Conservation (phyloP, 2,113 vertebrate species). For the Gambusia affinis region DNA sequence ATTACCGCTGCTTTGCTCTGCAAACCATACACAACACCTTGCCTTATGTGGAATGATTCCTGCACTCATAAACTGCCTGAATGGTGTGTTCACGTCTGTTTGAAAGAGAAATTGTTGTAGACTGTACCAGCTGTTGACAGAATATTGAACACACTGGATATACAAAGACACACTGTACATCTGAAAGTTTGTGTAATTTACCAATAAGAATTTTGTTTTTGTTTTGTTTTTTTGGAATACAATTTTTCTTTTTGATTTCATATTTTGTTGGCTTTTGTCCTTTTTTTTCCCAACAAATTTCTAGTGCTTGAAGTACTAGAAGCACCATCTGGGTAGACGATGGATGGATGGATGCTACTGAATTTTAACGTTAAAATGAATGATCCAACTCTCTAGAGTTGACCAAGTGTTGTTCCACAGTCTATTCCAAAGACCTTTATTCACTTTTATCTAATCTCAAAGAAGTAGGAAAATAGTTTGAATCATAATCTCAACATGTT, state of each 20-base stretch:
- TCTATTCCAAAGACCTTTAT: too few relatives aligned
- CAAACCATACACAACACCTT: slow-evolving; percentile 47
- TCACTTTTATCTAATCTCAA: too few relatives aligned
- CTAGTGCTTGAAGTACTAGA: neutral
- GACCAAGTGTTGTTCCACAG: too few relatives aligned
- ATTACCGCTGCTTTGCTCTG: slow-evolving; percentile 34
- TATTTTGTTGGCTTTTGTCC: neutral
- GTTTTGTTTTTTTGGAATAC: neutral
- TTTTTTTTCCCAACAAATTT: neutral
- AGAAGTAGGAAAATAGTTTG: too few relatives aligned
- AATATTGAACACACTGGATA: neutral
- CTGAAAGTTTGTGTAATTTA: neutral
- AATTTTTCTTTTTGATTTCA: neutral
- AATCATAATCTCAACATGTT: too few relatives aligned
- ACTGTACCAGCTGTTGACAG: neutral
- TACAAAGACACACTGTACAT: neutral
- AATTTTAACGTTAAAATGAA: too few relatives aligned
- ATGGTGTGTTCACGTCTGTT: slow-evolving; percentile 16
- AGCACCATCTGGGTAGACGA: too few relatives aligned
- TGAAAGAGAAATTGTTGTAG: neutral
- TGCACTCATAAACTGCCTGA: slow-evolving; percentile 46
- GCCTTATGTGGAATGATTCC: slow-evolving; percentile 71
- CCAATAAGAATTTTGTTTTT: slow-evolving; percentile 3
- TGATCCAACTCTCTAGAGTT: too few relatives aligned
- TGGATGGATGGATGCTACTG: too few relatives aligned